phyloP scores from a whole-genome alignment of 2,888 invertebrate genomes.

The Cheilosia vernalis region DNA sequence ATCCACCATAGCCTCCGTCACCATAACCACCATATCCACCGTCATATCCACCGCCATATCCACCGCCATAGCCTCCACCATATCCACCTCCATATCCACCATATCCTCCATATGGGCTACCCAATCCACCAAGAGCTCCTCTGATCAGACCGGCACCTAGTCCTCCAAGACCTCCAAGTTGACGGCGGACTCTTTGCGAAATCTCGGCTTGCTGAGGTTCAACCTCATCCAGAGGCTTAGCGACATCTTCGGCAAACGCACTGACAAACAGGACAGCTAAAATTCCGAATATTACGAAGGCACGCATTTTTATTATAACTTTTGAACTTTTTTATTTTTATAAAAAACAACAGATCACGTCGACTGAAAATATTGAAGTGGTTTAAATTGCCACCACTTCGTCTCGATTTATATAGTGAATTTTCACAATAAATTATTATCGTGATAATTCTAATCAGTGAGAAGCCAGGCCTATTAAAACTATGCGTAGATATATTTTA shows the following conservation, averaged over 20 bases:
- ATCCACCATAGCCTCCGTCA: no score
- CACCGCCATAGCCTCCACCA: background rate
- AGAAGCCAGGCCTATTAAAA: no score
- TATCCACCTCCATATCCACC: conserved; percentile 27
- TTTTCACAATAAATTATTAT: no score
- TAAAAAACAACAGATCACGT: no score
- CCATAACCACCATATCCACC: background rate
- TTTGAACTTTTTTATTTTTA: no score
- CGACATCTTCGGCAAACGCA: conserved; percentile 14
- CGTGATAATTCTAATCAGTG: no score
- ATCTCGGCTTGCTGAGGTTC: background rate
- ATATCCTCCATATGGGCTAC: conserved; percentile 17
- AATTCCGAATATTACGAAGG: conserved; percentile 18
- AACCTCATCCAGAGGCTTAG: background rate
- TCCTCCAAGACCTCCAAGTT: no score
- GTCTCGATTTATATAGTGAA: no score
- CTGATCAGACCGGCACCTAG: background rate
- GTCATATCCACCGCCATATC: background rate
- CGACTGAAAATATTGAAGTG: no score
- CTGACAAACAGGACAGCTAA: conserved; percentile 21
- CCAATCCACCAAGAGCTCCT: conserved; percentile 18
- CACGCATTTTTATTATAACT: conserved; percentile 34
- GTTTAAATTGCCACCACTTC: no score
- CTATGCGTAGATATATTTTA: no score
- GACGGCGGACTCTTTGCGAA: no score